Conservation (phyloP, 1,140 invertebrate genomes). For the Acromyrmex echinatior region DNA sequence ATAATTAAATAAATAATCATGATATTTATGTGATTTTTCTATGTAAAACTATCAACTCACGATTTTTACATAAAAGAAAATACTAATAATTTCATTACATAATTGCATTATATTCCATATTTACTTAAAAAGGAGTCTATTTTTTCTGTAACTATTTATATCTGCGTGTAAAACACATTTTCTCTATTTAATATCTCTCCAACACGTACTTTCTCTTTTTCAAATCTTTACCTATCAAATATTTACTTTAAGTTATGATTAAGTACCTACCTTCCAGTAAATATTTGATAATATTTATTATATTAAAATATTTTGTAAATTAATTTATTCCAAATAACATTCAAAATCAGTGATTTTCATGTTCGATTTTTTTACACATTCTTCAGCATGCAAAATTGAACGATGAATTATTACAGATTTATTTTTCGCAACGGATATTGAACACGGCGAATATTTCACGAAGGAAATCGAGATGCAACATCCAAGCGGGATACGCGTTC, state of each 20-base stretch:
- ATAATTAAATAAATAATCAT: neutral
- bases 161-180: neutral
- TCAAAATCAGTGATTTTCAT: neutral
- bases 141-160: neutral
- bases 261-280: neutral
- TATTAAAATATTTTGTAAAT: neutral
- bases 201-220: neutral
- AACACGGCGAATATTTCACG: constrained; percentile 21
- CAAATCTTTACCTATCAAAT: neutral
- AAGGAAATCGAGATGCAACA: constrained; percentile 47
- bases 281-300: neutral
- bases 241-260: constrained; percentile 6
- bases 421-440: constrained; percentile 27
- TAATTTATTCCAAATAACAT: neutral
- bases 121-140: neutral
- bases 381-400: neutral
- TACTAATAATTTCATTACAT: neutral
- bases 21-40: neutral
- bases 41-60: neutral
- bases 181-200: too few relatives aligned
- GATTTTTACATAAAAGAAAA: neutral
- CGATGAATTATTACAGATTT: constrained; percentile 40
- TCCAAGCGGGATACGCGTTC: constrained; percentile 19
- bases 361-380: neutral
- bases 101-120: neutral